Evolutionary conservation across 1,140 invertebrate genomes (phyloP).

Genomic region (Drosophila gunungcola): DNA sequence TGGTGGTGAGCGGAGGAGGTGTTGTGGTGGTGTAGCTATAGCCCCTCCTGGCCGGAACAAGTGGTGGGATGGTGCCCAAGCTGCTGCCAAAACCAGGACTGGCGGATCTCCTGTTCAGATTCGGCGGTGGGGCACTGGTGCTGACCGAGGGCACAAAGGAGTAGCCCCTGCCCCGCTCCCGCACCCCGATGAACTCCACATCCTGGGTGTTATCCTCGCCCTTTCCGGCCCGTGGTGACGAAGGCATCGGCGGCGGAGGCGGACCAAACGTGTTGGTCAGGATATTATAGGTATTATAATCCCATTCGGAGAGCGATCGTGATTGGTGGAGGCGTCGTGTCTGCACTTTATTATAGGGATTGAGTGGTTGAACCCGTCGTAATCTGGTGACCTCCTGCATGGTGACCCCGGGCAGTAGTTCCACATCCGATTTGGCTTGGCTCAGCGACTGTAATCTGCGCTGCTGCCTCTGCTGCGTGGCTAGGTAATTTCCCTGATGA

Average conservation of each 20-base stretch:
- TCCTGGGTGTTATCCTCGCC: conserved; percentile 78
- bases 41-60: conserved; percentile 69
- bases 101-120: conserved; percentile 58
- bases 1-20: background rate
- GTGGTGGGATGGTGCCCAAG: conserved; percentile 64
- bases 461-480: conserved; percentile 17
- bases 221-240: conserved; percentile 52
- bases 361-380: conserved; percentile 58
- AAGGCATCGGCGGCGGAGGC: conserved; percentile 52
- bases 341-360: conserved; percentile 58
- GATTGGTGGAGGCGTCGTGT: conserved; percentile 58
- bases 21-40: conserved; percentile 58
- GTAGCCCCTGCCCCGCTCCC: conserved; percentile 53
- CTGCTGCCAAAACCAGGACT: conserved; percentile 37
- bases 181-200: conserved; percentile 72
- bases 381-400: conserved; percentile 63
- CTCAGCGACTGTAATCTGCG: conserved; percentile 16
- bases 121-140: conserved; percentile 39
- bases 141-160: conserved; percentile 52
- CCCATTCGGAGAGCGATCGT: conserved; percentile 57
- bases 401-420: conserved; percentile 62
- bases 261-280: conserved; percentile 70
- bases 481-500: conserved; percentile 29
- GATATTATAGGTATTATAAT: conserved; percentile 76
- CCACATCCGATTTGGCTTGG: conserved; percentile 59